Conservation (phyloP, 2,113 vertebrate species). For the Sylvietta virens region DNA sequence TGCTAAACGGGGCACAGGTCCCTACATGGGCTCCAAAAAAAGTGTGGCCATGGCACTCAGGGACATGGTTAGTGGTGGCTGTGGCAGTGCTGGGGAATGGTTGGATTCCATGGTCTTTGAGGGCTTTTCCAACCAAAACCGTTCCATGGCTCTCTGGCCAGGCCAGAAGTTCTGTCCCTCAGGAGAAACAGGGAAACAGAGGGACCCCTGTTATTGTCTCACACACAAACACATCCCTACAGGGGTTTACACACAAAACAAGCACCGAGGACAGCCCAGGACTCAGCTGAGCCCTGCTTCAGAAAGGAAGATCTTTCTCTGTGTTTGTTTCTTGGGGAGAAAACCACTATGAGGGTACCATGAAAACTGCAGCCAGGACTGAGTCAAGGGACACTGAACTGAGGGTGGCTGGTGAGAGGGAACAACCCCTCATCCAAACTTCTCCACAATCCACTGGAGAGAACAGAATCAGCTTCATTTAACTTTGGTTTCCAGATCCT, state of each 20-base stretch:
- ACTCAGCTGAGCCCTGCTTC: not conserved
- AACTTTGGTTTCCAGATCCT: not conserved
- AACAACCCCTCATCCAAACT: not conserved
- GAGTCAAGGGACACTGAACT: not conserved
- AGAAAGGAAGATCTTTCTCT: not conserved
- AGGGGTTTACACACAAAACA: not conserved
- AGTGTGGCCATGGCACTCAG: not conserved
- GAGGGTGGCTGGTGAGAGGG: not conserved
- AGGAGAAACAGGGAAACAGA: not conserved
- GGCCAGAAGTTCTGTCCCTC: not conserved
- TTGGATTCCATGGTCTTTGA: accelerated
- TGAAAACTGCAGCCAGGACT: not conserved
- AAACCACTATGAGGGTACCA: accelerated
- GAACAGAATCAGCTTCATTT: not conserved
- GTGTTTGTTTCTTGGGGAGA: not conserved
- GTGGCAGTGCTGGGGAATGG: not conserved
- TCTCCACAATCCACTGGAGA: not conserved
- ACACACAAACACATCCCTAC: not conserved
- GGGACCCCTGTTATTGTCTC: not conserved
- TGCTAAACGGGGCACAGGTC: not conserved
- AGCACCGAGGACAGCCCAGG: not conserved
- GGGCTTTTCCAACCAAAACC: not conserved
- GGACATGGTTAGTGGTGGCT: not conserved
- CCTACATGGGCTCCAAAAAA: not conserved
- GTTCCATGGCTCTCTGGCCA: not conserved